A percentile compares a stretch with the other conserved stretches of the same genome.
Conservation (phyloP, 2,113 vertebrate genomes). For the Pterocles orientalis region DNA sequence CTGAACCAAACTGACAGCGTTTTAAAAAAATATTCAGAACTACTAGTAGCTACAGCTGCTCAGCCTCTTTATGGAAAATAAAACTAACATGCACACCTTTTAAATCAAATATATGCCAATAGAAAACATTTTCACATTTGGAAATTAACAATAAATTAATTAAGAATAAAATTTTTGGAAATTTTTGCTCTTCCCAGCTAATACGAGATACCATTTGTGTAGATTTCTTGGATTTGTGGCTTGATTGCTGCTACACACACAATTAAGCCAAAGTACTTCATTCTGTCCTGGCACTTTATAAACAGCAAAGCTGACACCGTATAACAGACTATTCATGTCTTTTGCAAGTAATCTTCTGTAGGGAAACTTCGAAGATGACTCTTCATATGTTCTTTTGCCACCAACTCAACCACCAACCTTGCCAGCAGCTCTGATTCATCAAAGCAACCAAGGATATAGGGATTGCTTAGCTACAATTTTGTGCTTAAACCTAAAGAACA, state of each 20-base stretch:
- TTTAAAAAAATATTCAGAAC: not conserved
- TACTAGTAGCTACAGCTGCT: not conserved
- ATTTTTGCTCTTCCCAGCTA: not conserved
- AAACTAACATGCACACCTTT: not conserved
- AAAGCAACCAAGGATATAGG: not conserved
- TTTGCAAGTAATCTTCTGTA: not conserved
- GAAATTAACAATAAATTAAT: not conserved
- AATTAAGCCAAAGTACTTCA: not conserved
- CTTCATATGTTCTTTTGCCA: not conserved
- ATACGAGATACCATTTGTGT: not conserved
- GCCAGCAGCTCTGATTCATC: not conserved
- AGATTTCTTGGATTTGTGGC: not conserved
- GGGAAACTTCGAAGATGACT: not conserved
- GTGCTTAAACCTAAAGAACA: not conserved
- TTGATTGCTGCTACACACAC: not conserved
- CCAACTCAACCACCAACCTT: not conserved
- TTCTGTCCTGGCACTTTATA: not conserved
- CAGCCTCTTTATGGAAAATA: not conserved
- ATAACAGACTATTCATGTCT: not conserved
- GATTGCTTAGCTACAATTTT: not conserved
- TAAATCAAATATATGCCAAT: not conserved
- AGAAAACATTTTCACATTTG: not conserved
- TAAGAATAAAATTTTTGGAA: not conserved
- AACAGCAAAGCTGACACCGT: not conserved
- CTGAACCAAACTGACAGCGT: not conserved